Base-by-base conservation (phyloP, 2,888 invertebrate genomes). In the Pheosia gnoma region DNA sequence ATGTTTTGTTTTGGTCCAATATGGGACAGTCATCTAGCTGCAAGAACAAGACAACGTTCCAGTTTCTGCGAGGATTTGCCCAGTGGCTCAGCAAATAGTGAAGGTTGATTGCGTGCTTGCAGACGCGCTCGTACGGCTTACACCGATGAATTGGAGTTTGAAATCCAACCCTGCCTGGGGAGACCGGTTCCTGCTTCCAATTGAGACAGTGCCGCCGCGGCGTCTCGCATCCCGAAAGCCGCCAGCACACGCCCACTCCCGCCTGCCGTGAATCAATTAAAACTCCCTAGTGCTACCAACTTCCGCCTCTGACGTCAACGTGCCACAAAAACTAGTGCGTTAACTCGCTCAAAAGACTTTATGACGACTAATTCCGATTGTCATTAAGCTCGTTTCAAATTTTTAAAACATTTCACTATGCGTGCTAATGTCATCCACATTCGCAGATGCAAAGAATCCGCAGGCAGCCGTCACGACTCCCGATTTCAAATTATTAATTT, bases 401-500 rank as follows among this genome's bases (percentile, higher is more conserved):
- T 75, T 74, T 69, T 70, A 67, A 76, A 75, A 75, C 72, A 71
- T 69, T 71, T 74, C 70, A 70, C 68, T 73, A 67, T 75, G 70
- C 80, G 81, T 82, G 86, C 81, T 79, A 83, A 84, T 82, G 80
- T 77, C 81, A 81, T 84, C 76, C 82, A 83, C 74, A 83, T 80
- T 78, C 61, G 79, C 70, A 76, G 77, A 83, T 80, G 80, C 81
- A 81, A 83, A 82, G 79, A 82, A 81, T 75, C 75, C 64, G 66
- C 67, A 70, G 68, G 59, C 72, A 74, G 72, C 71, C 67, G 78
- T 72, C 72, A 65, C 72, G 68, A 83, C 83, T 80, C 78, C 80
- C 82, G 83, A 89, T 88, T 86, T 83, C 75, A 82, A 80, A 82
- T 88, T 88, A 89, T 90, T 89, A 91, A 91, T 91, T 88, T 82